These are phyloP conservation scores for Polypterus bichir DNA, from an alignment of 2,113 vertebrate genomes.

Conservation along the genomic window DNA sequence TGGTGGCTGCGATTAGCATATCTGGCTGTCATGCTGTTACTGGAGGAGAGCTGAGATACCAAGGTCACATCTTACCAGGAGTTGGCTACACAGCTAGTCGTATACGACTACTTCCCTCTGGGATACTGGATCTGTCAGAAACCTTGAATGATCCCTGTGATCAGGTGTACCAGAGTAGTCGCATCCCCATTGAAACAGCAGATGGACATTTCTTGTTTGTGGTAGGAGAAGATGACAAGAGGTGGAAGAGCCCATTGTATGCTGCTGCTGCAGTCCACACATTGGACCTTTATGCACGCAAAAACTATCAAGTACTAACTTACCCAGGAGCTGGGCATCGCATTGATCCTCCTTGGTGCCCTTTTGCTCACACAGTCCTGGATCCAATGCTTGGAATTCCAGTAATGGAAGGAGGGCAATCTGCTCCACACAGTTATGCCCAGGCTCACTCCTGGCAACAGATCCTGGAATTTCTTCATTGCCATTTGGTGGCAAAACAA, in stretches of 20 bases:
- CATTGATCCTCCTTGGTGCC: conserved; percentile 41
- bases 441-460: conserved; percentile 50
- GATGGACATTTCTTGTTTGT: conserved; percentile 42
- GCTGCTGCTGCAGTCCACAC: conserved; percentile 34
- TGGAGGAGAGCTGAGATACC: conserved; percentile 33
- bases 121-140: conserved; percentile 42
- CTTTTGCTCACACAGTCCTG: conserved; percentile 34
- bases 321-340: conserved; percentile 44
- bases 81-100: conserved; percentile 39
- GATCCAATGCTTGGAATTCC: conserved; percentile 40
- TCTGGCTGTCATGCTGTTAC: conserved; percentile 46
- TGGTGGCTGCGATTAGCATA: conserved; percentile 42
- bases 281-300: conserved; percentile 34
- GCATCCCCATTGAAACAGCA: conserved; percentile 45
- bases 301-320: conserved; percentile 42
- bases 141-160: conserved; percentile 38
- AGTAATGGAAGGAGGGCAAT: conserved; percentile 35
- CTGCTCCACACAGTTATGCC: conserved; percentile 38
- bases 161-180: conserved; percentile 30
- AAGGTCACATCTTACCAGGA: conserved; percentile 33
- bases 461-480: conserved; percentile 45
- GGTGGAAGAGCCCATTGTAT: conserved; percentile 48
- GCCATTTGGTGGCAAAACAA: conserved; percentile 25
- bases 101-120: conserved; percentile 32
- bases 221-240: conserved; percentile 40